Evolutionary conservation across 2,888 invertebrate genomes (phyloP).

Genomic region (Sylvicola fuscatus): DNA sequence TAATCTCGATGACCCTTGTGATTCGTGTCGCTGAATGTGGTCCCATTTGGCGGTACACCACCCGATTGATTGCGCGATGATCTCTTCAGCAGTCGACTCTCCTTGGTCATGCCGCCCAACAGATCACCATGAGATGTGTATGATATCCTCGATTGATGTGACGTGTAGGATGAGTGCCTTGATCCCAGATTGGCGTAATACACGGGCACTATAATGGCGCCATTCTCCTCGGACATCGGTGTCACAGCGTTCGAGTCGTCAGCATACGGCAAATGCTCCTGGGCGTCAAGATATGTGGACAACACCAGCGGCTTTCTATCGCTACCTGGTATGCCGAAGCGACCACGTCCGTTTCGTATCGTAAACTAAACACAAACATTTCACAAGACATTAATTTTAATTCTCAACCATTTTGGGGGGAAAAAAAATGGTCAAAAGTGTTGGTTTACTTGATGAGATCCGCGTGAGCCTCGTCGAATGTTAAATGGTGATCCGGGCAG

Average conservation of each 20-base stretch:
- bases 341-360: slow-evolving; percentile 59
- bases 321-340: slow-evolving; percentile 58
- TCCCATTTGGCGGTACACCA: slow-evolving; percentile 33
- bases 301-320: slow-evolving; percentile 87
- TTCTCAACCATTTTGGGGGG: too few species aligned
- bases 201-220: slow-evolving; percentile 81
- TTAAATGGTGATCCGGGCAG: slow-evolving; percentile 95
- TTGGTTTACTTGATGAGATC: slow-evolving; percentile 53
- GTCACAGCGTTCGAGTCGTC: slow-evolving; percentile 96
- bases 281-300: slow-evolving; percentile 84
- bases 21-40: slow-evolving; percentile 28
- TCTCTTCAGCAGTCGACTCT: slow-evolving; percentile 57
- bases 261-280: slow-evolving; percentile 89
- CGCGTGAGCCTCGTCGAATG: slow-evolving; percentile 71
- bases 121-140: slow-evolving; percentile 89
- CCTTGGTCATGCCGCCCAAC: slow-evolving; percentile 72
- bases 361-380: slow-evolving; percentile 46
- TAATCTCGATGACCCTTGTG: slow-evolving; percentile 51
- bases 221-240: slow-evolving; percentile 95
- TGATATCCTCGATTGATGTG: slow-evolving; percentile 80
- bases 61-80: slow-evolving; percentile 47
- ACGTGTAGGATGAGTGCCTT: slow-evolving; percentile 87
- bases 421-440: too few species aligned
- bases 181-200: slow-evolving; percentile 78
- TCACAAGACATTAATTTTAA: too few species aligned